Conservation (phyloP, 2,888 invertebrate species). For the Agrilus mali region DNA sequence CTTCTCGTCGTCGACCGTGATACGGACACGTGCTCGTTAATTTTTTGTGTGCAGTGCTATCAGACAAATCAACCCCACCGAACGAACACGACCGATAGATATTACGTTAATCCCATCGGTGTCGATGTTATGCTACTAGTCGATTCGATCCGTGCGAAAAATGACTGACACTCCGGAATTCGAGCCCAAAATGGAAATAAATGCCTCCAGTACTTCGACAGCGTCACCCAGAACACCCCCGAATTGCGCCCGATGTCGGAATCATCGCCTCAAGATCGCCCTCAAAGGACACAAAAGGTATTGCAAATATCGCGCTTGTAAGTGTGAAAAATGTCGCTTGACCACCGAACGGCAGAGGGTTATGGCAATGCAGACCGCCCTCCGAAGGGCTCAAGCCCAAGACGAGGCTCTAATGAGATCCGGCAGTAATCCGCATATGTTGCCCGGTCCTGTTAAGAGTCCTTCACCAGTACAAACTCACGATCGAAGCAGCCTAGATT, state of each 20-base stretch:
- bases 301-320: conserved; percentile 75
- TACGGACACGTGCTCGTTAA: too few relatives aligned
- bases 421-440: conserved; percentile 18
- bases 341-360: conserved; percentile 79
- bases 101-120: too few relatives aligned
- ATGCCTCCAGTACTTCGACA: conserved; percentile 40
- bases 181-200: conserved; percentile 40
- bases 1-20: too few relatives aligned
- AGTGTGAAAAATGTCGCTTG: conserved; percentile 74
- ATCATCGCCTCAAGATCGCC: conserved; percentile 79
- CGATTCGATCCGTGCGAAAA: conserved; percentile 23
- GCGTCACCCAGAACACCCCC: conserved; percentile 66
- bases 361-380: conserved; percentile 80
- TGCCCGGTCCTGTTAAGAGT: conserved; percentile 24
- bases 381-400: conserved; percentile 72
- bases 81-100: too few relatives aligned
- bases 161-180: conserved; percentile 42
- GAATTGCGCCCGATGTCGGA: conserved; percentile 85
- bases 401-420: conserved; percentile 51
- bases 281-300: conserved; percentile 88
- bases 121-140: conserved; percentile 28
- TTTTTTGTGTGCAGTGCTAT: too few relatives aligned
- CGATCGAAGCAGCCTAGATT: conserved; percentile 28
- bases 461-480: conserved; percentile 33
- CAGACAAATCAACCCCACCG: too few relatives aligned